Evolutionary conservation across 1,140 invertebrate species (phyloP), one percentile per base, ranked within the genome.

Genomic region (Lasioglossum baleicum): DNA sequence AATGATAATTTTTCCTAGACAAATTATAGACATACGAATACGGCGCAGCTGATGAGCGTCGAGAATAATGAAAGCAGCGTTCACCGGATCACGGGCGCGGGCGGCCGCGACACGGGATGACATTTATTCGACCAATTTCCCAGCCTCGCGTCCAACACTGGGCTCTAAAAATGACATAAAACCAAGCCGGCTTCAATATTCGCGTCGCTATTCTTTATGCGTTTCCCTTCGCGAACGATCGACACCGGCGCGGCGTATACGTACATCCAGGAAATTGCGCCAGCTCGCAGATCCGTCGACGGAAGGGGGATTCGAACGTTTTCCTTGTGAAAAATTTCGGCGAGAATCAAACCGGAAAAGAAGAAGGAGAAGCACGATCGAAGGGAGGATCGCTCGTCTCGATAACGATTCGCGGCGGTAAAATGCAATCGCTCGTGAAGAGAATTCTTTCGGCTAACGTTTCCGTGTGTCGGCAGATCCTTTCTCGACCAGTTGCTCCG

Each of bases 341-440:
- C 7, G 64, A 42, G 20, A 7, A 20, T 5, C 15, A 11, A 42
- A 64, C 15, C 13, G 6, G 17, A 5, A 15, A 42, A 17, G 17
- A 42, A 2, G 13, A 13, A 48, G 35, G 2, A 10, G 44, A 13
- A 13, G 44, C 44, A 66, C 58, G 22, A 48, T n/a, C 20, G 11
- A 6, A 6, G 31, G 31, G 31, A 6, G 13, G 13, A 40, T 6
- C 61, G 17, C 7, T 20, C 31, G 31, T 58, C 56, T 70, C 42
- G 35, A 64, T 76, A 69, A 60, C 35, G 35, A 64, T 40, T 63
- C 60, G 53, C 22, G 17, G 11, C 51, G 44, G 74, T 20, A 71
- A 66, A 67, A 58, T 70, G 75, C 71, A 81, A 44, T 67, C n/a
- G 53, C 48, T 40, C 7, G 26, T 51, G 61, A 65, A 67, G 10